Evolutionary conservation across 2,797 vertebrate species (phyloP).

Genomic region (Dendrocincla tyrannina): DNA sequence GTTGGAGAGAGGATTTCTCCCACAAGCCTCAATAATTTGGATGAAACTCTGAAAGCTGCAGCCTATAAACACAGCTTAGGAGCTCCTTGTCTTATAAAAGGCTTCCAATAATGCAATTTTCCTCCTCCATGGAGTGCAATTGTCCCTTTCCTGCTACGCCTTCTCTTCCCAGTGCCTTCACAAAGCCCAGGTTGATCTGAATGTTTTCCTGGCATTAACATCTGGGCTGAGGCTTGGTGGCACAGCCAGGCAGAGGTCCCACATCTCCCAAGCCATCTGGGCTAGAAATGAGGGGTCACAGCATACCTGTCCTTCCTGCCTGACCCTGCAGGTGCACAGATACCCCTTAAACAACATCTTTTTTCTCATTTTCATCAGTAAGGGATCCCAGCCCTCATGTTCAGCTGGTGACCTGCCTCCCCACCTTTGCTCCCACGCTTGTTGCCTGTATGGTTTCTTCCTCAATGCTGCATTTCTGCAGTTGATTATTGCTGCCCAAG

Average conservation of each 20-base stretch:
- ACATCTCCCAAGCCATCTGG: not conserved
- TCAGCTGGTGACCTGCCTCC: not conserved
- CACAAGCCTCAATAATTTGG: not conserved
- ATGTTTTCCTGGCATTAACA: not conserved
- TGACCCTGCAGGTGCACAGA: not conserved
- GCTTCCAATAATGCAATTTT: not conserved
- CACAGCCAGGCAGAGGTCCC: not conserved
- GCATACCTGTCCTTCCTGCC: not conserved
- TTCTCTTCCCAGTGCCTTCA: not conserved
- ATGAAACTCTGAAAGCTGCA: not conserved
- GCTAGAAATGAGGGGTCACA: not conserved
- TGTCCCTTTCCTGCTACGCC: not conserved
- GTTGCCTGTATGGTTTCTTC: not conserved
- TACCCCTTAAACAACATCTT: not conserved
- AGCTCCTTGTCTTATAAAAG: not conserved
- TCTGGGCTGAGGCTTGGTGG: not conserved
- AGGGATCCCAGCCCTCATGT: rapidly evolving
- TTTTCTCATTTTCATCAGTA: not conserved
- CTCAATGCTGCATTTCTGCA: not conserved
- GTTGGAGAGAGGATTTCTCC: not conserved
- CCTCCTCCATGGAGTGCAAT: not conserved
- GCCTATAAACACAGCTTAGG: not conserved
- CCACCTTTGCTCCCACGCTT: not conserved
- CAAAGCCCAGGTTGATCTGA: not conserved
- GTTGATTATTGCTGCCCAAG: not conserved